Evolutionary conservation across 2,113 vertebrate genomes (phyloP), one percentile per base, ranked within the genome.

Genomic region (Hippoglossus stenolepis): DNA sequence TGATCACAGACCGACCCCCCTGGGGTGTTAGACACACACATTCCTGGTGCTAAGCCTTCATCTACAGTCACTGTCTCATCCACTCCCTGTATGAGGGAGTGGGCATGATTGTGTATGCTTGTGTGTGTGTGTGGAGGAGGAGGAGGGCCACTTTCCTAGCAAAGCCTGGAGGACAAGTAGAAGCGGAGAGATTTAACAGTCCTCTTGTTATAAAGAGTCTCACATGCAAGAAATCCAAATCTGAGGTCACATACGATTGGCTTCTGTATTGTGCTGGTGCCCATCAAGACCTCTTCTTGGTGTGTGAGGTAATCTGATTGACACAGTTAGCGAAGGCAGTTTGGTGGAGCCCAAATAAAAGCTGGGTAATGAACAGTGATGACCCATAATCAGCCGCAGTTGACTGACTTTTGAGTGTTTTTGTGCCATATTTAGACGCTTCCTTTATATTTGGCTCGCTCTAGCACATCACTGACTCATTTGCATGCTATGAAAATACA

Each of bases 1-100:
- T 92, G 40, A 93, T 94, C 87, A 93, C 76, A 93, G 86, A 57
- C 65, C 35, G 58, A 70, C 77, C 86, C 84, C 75, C 17, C 65
- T 43, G 79, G 77, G 81, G 74, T 23, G 65, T 76, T 82, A 81
- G 82, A 68, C 82, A 84, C 87, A 90, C 83, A 81, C 61, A 86
- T 85, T 77, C 65, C 71, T 21, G 65, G 80, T 88, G 80, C 87
- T 75, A 76, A 83, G 65, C 82, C 70, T 87, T 85, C 87, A 84
- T 93, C 83, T 85, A 51, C 51, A 85, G 60, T 80, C 73, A 53
- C 35, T 45, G 60, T 75, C 78, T 84, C 80, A 77, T 84, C 73
- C 80, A 28, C 73, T 70, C 63, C 26, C 40, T 40, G 62, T 26
- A 54, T 61, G 61, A 17, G 51, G 58, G 54, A 38, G 10, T 77